Evolutionary conservation across 2,888 invertebrate species (phyloP), one percentile per base, ranked within the genome.

Genomic region (Dicyrtomina minuta): DNA sequence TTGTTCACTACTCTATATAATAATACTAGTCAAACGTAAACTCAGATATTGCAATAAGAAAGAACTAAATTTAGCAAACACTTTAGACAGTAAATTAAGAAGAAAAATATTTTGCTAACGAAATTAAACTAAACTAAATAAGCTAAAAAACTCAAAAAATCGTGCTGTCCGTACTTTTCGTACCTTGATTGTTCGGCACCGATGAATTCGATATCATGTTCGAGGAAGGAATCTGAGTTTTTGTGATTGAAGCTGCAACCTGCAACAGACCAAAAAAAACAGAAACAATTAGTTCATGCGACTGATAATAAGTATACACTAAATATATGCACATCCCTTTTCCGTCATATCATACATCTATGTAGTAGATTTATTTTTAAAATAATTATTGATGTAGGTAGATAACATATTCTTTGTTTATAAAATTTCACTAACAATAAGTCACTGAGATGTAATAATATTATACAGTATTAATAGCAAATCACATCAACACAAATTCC

Each of bases 201-300:
- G 55, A 33, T 8, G 65, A 20, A 20, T 67, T 58, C 13, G 68
- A 68, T 17, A 60, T 61, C 27, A 68, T 24, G 55, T 68, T 68
- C 12, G 61, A 60, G 22, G 68, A 60, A 12, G 68, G 59, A 20
- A 68, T 61, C 41, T 61, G 68, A 41, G 68, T 43, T 39, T 60
- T 68, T 17, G 68, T 68, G n/a, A 61, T 61, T 33, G 68, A 55
- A n/a, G 66, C 41, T 15, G 66, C 51, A 15, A 66, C 66, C 55
- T 62, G 51, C 1, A 58, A 49, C 49, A 49, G 27, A 53, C 12
- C 8, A 53, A 53, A 22, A 10, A 24, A 46, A 62, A 49, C 24
- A 43, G 41, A 41, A 39, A 27, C 20, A 58, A 12, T 49, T 49
- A 49, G 49, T 49, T 49, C 4, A 20, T 6, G 20, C n/a, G 49